These are phyloP conservation scores for Neogale vison DNA, from an alignment of 2,113 vertebrate genomes.

Conservation along the genomic window DNA sequence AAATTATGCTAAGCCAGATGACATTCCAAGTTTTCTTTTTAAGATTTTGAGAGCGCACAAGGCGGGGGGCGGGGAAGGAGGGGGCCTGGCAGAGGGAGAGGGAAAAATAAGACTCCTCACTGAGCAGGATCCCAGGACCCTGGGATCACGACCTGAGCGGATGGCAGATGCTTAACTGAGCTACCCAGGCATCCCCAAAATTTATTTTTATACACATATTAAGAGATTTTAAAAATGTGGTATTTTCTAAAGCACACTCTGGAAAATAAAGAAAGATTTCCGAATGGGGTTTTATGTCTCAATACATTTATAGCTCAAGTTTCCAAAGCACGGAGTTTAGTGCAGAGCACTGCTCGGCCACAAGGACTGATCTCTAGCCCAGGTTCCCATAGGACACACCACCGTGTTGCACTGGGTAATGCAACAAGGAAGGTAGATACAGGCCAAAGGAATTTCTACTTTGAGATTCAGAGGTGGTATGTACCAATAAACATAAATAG, in stretches of 20 bases:
- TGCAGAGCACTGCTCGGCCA: background rate
- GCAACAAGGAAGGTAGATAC: background rate
- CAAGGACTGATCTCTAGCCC: background rate
- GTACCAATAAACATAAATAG: background rate
- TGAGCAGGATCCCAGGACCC: background rate
- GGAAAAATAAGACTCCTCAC: background rate
- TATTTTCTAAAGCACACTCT: background rate
- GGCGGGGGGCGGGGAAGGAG: accelerated
- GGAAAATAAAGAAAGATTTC: background rate
- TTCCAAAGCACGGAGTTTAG: slow-evolving; percentile 61
- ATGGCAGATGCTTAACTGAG: background rate
- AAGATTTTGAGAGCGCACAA: background rate
- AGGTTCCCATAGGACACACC: background rate
- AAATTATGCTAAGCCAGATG: background rate
- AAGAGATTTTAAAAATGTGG: background rate
- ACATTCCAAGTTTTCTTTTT: slow-evolving; percentile 32
- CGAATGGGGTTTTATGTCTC: background rate
- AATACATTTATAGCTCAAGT: background rate
- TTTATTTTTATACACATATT: slow-evolving; percentile 35
- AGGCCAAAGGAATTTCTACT: background rate
- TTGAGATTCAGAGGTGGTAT: background rate
- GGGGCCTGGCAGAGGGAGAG: background rate
- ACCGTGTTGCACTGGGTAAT: background rate
- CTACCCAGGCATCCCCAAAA: background rate
- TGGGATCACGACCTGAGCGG: background rate